Conservation (phyloP, 2,113 vertebrate genomes). For the Panurus biarmicus region DNA sequence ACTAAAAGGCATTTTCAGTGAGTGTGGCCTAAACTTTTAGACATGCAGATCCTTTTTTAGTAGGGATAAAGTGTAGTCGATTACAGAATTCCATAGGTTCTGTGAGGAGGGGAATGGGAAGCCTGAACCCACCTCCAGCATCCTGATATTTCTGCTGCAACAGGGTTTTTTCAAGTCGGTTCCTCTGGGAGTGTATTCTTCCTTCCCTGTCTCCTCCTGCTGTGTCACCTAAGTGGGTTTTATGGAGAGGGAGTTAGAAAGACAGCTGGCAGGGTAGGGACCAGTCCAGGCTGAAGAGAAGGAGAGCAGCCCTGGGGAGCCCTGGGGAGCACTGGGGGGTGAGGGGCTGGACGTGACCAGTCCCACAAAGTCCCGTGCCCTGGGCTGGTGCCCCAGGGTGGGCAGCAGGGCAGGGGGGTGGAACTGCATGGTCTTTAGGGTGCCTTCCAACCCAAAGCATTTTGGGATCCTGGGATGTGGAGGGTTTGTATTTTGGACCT, state of each 20-base stretch:
- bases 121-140: neutral
- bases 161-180: neutral
- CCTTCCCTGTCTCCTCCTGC: neutral
- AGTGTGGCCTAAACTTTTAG: neutral
- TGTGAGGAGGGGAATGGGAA: neutral
- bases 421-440: neutral
- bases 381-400: neutral
- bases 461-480: neutral
- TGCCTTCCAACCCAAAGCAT: neutral
- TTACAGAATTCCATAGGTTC: fast-evolving
- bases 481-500: neutral
- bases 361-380: neutral
- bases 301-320: neutral
- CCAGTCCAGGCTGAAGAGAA: neutral
- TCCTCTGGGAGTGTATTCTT: neutral
- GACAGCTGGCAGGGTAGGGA: neutral
- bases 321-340: neutral
- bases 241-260: neutral
- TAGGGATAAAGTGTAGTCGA: neutral
- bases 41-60: neutral
- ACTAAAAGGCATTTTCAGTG: neutral
- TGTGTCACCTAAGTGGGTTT: neutral
- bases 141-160: neutral
- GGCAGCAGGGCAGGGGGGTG: neutral
- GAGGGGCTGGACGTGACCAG: neutral